Evolutionary conservation across 2,797 vertebrate genomes (phyloP).

Genomic region (Sorex maritimensis): DNA sequence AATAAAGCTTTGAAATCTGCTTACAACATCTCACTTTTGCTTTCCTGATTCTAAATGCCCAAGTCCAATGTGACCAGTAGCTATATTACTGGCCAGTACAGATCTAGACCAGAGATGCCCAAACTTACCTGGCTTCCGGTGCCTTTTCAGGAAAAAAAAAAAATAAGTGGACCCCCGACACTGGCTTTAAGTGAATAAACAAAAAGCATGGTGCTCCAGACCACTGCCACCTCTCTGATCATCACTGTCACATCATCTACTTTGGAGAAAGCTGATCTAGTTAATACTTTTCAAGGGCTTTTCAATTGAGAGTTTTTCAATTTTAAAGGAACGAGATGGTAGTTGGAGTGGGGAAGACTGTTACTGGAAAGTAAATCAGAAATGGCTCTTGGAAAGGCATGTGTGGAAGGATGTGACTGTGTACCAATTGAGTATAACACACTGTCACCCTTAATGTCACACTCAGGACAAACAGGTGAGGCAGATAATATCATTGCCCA

Average conservation of each 20-base stretch:
- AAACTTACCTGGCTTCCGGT: too few species aligned
- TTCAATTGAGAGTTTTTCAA: not conserved
- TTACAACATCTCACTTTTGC: not conserved
- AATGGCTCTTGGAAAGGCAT: not conserved
- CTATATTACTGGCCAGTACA: not conserved
- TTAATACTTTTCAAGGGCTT: slow-evolving; percentile 5
- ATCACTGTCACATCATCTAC: too few species aligned
- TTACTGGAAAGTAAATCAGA: not conserved
- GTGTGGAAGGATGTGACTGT: not conserved
- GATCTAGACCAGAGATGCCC: not conserved
- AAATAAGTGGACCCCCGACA: too few species aligned
- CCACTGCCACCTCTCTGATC: too few species aligned
- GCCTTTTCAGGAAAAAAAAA: too few species aligned
- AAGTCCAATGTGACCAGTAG: not conserved
- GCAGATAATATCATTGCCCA: not conserved
- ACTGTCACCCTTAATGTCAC: not conserved
- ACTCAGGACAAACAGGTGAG: not conserved
- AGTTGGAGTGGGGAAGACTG: not conserved
- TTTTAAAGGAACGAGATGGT: not conserved
- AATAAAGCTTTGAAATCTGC: not conserved
- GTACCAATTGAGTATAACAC: not conserved
- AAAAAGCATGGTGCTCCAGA: too few species aligned
- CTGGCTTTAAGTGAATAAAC: too few species aligned
- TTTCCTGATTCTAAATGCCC: not conserved
- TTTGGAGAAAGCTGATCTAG: too few species aligned